Evolutionary conservation across 1,140 invertebrate species (phyloP).

Genomic region (Gryllus bimaculatus): DNA sequence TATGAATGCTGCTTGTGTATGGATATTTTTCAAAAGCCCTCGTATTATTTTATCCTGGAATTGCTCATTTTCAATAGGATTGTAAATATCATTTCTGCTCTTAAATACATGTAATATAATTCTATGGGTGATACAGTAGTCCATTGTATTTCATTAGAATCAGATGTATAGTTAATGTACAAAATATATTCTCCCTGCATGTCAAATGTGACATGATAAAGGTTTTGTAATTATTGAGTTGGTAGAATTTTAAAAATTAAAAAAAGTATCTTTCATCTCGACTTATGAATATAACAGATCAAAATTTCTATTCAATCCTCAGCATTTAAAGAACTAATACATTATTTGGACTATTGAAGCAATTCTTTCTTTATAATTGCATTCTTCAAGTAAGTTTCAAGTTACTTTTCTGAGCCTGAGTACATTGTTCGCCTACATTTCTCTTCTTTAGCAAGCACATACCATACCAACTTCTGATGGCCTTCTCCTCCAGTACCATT

Average conservation of each 20-base stretch:
- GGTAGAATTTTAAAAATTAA: not conserved
- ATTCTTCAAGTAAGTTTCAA: slow-evolving; percentile 10
- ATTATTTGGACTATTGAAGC: not conserved
- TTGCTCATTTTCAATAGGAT: too few species aligned
- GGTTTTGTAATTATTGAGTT: not conserved
- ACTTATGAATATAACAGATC: not conserved
- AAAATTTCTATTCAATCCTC: not conserved
- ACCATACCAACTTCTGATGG: slow-evolving; percentile 28
- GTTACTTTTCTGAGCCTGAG: slow-evolving; percentile 17
- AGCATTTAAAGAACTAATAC: not conserved
- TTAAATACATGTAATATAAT: not conserved
- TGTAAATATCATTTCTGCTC: too few species aligned
- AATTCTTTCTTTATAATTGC: not conserved
- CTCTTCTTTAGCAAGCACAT: slow-evolving; percentile 20
- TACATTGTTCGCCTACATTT: slow-evolving; percentile 21
- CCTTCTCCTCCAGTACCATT: slow-evolving; percentile 29
- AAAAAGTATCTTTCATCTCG: not conserved
- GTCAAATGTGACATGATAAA: not conserved
- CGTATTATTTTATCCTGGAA: too few species aligned
- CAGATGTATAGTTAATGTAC: not conserved
- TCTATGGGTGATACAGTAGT: not conserved
- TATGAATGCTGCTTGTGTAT: too few species aligned
- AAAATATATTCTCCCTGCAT: not conserved
- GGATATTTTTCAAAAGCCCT: too few species aligned
- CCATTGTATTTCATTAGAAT: not conserved